Evolutionary conservation across 2,888 invertebrate species (phyloP), one percentile per base, ranked within the genome.

Genomic region (Cerastis rubricosa): DNA sequence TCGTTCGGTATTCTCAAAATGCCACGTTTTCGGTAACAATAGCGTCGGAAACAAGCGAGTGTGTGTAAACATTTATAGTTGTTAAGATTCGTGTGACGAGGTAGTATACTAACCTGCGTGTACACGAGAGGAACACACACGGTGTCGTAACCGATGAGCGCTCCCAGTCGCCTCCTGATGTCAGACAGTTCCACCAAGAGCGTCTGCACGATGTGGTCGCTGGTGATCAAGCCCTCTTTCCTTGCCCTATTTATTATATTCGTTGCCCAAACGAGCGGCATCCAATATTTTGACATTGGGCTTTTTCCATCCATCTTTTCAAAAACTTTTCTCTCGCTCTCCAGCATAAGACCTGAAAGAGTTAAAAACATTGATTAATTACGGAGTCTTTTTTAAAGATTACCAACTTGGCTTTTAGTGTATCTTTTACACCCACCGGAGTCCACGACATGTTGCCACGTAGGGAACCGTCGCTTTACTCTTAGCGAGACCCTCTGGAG

Each of bases 171-270:
- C 89, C 98, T 97, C 90, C 99, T 97, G 89, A 99, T 99, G 91
- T 99, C 98, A 8, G 99, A 99, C 74, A 99, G 97, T 93, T 99
- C 99, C 84, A 98, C 98, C 74, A 99, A 97, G 82, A 99, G 97
- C 3, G 99, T 99, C 95, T 99, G 99, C 17, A 99, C 98, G 84
- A 99, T 98, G 89, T 99, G 99, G 94, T 99, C 99, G 88, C 98
- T 98, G 68, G 98, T 97, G 86, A 99, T 99, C 75, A 98, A 96
- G 0, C 98, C 98, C 89, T 99, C 99, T 91, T 98, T 98, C 79
- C 99, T 96, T 8, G 99, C 99, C 76, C 99, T 97, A 94, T 99
- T 98, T 86, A 99, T 98, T 83, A 99, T 98, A 93, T 99, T 99
- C 9, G 99, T 98, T 63, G 99, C 99, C 99, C 99, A 99, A 25